These are phyloP conservation scores for Gallinago undulata DNA, from an alignment of 2,113 vertebrate genomes.

Conservation along the genomic window DNA sequence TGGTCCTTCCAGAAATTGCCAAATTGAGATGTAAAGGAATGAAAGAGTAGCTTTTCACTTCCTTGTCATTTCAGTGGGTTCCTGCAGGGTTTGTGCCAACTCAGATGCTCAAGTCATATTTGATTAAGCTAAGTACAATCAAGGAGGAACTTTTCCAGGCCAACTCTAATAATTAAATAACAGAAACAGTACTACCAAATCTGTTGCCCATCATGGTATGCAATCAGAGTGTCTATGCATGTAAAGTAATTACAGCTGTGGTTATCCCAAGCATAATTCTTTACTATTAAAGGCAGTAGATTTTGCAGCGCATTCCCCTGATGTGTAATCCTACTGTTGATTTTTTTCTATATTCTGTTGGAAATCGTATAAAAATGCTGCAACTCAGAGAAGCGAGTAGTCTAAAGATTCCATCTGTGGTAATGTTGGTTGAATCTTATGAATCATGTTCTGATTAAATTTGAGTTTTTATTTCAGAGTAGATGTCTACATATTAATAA, in stretches of 20 bases:
- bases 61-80: conserved; percentile 25
- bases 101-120: conserved; percentile 33
- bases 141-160: conserved; percentile 33
- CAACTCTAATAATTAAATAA: conserved; percentile 17
- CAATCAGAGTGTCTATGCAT: not conserved
- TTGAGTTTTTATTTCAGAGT: not conserved
- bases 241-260: not conserved
- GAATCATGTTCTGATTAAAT: not conserved
- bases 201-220: conserved; percentile 45
- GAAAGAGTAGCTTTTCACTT: conserved; percentile 13
- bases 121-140: conserved; percentile 48
- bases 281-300: not conserved
- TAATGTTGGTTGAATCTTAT: not conserved
- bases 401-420: not conserved
- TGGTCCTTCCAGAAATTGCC: not conserved
- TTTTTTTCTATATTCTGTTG: not conserved
- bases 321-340: not conserved
- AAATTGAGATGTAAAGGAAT: conserved; percentile 29
- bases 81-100: conserved; percentile 17
- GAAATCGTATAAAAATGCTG: not conserved
- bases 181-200: conserved; percentile 24
- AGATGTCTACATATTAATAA: conserved; percentile 32
- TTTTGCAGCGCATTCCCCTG: not conserved
- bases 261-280: not conserved
- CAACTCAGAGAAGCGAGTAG: not conserved